Percentiles rank a stretch among this genome's conserved stretches.
These are phyloP conservation scores for Charadrius vociferus DNA, from an alignment of 2,113 vertebrate genomes.

Conservation along the genomic window DNA sequence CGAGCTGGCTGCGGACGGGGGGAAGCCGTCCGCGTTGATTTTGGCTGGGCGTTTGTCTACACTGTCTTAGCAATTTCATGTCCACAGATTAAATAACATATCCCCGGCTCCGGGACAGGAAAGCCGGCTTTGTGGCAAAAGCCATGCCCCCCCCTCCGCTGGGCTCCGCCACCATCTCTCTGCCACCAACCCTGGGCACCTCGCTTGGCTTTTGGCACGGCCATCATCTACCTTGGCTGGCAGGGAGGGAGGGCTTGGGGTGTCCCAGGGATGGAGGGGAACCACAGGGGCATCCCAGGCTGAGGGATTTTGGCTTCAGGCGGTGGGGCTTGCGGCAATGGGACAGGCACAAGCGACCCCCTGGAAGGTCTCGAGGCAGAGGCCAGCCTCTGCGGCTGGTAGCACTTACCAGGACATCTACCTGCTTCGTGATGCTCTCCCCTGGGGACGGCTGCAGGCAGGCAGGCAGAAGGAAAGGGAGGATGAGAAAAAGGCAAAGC, in stretches of 20 bases:
- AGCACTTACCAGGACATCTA: slow-evolving; percentile 83
- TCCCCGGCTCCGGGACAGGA: slow-evolving; percentile 14
- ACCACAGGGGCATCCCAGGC: neutral
- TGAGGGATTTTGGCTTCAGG: neutral
- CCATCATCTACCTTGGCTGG: neutral
- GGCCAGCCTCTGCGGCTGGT: rapidly evolving
- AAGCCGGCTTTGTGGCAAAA: slow-evolving; percentile 27
- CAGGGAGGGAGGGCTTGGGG: neutral
- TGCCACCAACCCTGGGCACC: neutral
- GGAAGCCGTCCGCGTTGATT: neutral
- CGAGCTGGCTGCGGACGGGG: neutral
- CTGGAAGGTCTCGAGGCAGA: neutral
- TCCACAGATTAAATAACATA: slow-evolving; percentile 49
- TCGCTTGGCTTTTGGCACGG: neutral
- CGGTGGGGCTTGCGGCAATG: neutral
- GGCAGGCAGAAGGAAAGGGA: neutral
- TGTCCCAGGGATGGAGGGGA: rapidly evolving
- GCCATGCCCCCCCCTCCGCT: rapidly evolving
- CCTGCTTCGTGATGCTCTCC: slow-evolving; percentile 82
- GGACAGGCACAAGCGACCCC: neutral
- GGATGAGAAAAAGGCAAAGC: neutral
- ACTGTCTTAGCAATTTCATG: slow-evolving; percentile 51
- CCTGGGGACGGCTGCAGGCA: slow-evolving; percentile 59
- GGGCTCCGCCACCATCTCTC: neutral
- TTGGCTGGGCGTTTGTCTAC: slow-evolving; percentile 54